Evolutionary conservation across 2,797 vertebrate species (phyloP), one percentile per base, ranked within the genome.

Genomic region (Squalus acanthias): DNA sequence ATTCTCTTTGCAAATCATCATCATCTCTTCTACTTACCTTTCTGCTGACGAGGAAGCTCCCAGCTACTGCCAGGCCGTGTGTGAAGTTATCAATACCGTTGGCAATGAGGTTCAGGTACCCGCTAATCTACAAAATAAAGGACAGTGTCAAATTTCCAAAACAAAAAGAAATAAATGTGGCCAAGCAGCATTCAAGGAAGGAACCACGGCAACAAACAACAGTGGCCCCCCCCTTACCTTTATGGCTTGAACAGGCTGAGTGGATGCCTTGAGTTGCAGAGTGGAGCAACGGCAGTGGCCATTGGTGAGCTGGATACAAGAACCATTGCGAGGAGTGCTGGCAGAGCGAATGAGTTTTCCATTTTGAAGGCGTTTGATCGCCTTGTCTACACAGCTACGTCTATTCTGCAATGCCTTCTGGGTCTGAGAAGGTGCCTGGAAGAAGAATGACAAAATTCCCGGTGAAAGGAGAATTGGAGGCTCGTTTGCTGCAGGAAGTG

Each of bases 81-180:
- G 99, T 99, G 97, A 99, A 99, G 98, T 99, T 99, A 97, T 99
- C 99, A 69, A 99, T 99, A 97, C 99, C 99, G 98, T 99, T 99
- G 96, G 99, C 99, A 97, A 99, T 97, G 15, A 99, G 98, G 97
- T 99, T 99, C 97, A 99, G 98, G 97, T 99, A 99, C 96, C 99
- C 99, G 87, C 99, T 99, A 26, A 98, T 99, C 99, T 99, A 98
- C 95, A 96, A 96, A 96, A n/a, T 20, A 87, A 29, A 57, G 13
- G n/a, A 53, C 88, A 72, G 22, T 74, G 29, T 95, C 67, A 69
- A 24, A 33, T 93, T 85, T 29, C 2, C 53, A 89, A 96, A 88
- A 50, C 46, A 39, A 63, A 65, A 24, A 24, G 57, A 39, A 26
- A 70, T 8, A 39, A 87, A n/a, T 46, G 57, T 4, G 0, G 60